These are phyloP conservation scores for Silurus meridionalis DNA, from an alignment of 2,113 vertebrate species.

Conservation along the genomic window DNA sequence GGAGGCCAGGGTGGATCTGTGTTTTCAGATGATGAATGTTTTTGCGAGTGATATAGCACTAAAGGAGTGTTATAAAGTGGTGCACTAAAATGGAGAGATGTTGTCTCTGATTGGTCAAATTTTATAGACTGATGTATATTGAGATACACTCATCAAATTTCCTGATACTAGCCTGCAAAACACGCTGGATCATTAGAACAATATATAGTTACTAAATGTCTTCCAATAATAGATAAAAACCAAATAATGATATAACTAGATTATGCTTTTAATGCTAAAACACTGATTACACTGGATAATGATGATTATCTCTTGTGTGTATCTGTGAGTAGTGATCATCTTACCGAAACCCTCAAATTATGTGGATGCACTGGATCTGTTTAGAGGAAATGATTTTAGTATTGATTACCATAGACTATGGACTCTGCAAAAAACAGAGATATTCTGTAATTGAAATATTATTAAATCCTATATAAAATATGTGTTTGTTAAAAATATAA, in stretches of 20 bases:
- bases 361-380: not conserved
- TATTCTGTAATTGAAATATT: not conserved
- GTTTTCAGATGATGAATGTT: not conserved
- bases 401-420: not conserved
- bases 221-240: not conserved
- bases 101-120: slow-evolving; percentile 14
- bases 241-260: not conserved
- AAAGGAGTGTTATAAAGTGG: not conserved
- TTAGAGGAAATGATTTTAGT: not conserved
- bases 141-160: not conserved
- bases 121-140: slow-evolving; percentile 7
- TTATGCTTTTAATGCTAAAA: not conserved
- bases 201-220: not conserved
- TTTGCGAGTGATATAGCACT: not conserved
- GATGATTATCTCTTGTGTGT: not conserved
- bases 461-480: not conserved
- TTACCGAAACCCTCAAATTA: not conserved
- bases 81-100: not conserved
- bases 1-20: not conserved
- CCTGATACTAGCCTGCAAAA: not conserved
- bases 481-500: not conserved
- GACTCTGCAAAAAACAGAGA: not conserved
- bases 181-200: not conserved
- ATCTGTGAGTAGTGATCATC: not conserved
- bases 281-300: not conserved